phyloP scores from a whole-genome alignment of 2,888 invertebrate species.

The Leptarthrus brevirostris region DNA sequence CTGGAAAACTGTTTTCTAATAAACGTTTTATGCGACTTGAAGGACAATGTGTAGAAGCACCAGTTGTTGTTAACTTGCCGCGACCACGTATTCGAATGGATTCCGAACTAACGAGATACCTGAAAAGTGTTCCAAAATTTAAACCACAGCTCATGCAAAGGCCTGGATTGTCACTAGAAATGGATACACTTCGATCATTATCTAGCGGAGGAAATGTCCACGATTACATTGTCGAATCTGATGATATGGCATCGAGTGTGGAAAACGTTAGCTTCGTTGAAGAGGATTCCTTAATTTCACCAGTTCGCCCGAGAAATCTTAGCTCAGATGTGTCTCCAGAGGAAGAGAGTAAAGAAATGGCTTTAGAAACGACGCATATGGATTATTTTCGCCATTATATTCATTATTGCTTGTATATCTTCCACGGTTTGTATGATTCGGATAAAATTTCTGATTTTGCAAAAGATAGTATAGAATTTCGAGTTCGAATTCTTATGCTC shows the following conservation, averaged over 20 bases:
- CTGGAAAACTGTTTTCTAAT: conserved; percentile 64
- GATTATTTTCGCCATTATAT: conserved; percentile 62
- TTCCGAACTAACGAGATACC: conserved; percentile 64
- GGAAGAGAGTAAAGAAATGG: background rate
- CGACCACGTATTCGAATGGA: conserved; percentile 64
- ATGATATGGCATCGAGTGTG: conserved; percentile 59
- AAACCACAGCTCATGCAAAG: conserved; percentile 63
- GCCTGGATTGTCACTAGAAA: conserved; percentile 60
- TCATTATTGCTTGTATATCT: conserved; percentile 67
- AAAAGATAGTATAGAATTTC: conserved; percentile 63
- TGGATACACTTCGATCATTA: conserved; percentile 58
- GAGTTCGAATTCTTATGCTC: conserved; percentile 65
- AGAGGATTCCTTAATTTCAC: conserved; percentile 59
- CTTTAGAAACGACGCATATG: conserved; percentile 7
- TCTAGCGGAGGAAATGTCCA: conserved; percentile 52
- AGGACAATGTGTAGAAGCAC: conserved; percentile 65
- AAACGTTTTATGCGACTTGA: conserved; percentile 66
- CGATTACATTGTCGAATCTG: conserved; percentile 58
- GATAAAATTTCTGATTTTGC: conserved; percentile 63
- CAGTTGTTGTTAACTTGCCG: conserved; percentile 64
- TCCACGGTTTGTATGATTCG: conserved; percentile 66
- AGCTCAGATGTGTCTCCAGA: conserved; percentile 54
- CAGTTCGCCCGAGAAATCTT: conserved; percentile 56
- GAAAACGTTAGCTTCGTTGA: conserved; percentile 65
- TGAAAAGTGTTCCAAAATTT: conserved; percentile 65